Base-by-base conservation (phyloP, 2,113 vertebrate genomes). In the Morone saxatilis region DNA sequence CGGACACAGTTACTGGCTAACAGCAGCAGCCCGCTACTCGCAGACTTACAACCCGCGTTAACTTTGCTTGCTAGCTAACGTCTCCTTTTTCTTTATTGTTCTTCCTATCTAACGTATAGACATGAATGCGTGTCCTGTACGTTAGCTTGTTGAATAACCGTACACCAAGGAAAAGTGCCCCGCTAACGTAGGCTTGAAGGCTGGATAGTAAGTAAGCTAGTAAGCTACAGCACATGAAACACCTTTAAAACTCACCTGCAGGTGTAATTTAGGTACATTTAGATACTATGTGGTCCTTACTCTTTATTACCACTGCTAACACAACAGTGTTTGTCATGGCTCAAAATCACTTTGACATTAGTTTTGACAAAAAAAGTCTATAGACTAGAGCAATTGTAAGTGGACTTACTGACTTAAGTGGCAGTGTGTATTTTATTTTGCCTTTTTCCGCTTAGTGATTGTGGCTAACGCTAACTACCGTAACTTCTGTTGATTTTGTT, bases 161-260 rank as follows among this genome's bases (percentile, higher is more conserved):
- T 19, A n/a, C 14, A 43, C 9, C 10, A 22, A 36, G 38, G n/a
- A 0, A 19, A 54, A 54, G 9, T 19, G n/a, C 48, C 6, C 4
- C 1, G 36, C 48, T 65, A 63, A 36, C 14, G 17, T 9, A 31
- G 43, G 5, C 76, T 70, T 54, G 53, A 57, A 66, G 40, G 9
- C 38, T 31, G 62, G 43, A 47, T 17, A 65, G 69, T 48, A 63
- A 63, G 70, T 79, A 76, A 79, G 43, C 56, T 59, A 31, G 54
- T 1, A 53, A 16, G 51, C 57, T 0, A 50, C 40, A 67, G 69
- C 12, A 56, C 54, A 74, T 69, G 61, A 45, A 69, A 25, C 31
- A 68, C 67, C 67, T 38, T 61, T n/a, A 68, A 76, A 7, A 59
- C 4, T 16, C 7, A n/a, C 10, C 22, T n/a, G 3, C n/a, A 54